A percentile compares a stretch with the other conserved stretches of the same genome.
Evolutionary conservation across 2,113 vertebrate species (phyloP).

Genomic region (Galeopterus variegatus): DNA sequence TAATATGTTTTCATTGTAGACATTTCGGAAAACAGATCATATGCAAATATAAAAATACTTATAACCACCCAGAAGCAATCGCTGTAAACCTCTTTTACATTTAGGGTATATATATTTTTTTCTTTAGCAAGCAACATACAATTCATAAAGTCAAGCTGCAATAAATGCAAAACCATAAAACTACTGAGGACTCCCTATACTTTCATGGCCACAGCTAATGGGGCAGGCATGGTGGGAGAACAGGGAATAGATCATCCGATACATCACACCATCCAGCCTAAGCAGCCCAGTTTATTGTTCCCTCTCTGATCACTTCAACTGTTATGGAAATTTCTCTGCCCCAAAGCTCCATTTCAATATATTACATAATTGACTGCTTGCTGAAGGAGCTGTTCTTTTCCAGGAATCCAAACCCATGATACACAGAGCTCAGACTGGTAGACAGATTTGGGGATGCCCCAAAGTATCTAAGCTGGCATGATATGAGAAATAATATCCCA

Average conservation of each 20-base stretch:
- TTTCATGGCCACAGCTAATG: slow-evolving; percentile 72
- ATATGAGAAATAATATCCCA: slow-evolving; percentile 27
- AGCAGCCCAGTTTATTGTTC: slow-evolving; percentile 65
- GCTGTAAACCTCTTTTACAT: slow-evolving; percentile 56
- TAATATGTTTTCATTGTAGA: neutral
- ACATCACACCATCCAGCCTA: neutral
- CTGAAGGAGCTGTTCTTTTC: slow-evolving; percentile 18
- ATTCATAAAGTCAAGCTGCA: slow-evolving; percentile 53
- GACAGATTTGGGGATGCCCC: neutral
- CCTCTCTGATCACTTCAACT: slow-evolving; percentile 71
- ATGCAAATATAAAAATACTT: neutral
- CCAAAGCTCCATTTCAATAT: slow-evolving; percentile 70
- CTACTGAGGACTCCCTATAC: slow-evolving; percentile 49
- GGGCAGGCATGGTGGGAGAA: slow-evolving; percentile 53
- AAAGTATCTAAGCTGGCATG: neutral
- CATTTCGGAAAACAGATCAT: neutral
- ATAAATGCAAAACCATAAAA: slow-evolving; percentile 53
- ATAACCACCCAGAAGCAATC: neutral
- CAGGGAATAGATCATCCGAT: slow-evolving; percentile 54
- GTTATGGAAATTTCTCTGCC: slow-evolving; percentile 64
- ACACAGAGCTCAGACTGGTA: slow-evolving; percentile 47
- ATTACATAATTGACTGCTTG: slow-evolving; percentile 69
- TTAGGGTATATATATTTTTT: neutral
- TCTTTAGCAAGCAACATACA: slow-evolving; percentile 54
- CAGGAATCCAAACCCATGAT: neutral